Base-by-base conservation (phyloP, 2,113 vertebrate genomes). In the Rhodinocichla rosea region DNA sequence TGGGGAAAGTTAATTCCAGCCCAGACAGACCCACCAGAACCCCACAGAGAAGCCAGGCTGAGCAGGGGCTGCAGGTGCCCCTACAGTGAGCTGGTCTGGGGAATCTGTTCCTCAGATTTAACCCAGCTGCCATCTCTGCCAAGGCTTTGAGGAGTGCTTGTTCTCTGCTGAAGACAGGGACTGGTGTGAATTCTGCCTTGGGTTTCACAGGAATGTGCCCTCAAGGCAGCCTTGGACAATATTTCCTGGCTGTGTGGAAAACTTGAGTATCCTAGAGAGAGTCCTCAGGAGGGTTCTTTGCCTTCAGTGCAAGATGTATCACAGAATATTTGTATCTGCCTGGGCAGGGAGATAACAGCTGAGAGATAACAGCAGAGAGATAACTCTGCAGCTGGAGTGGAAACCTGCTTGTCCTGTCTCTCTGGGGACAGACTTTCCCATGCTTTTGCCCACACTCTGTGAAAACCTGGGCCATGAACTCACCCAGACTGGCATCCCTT, bases 371-470 rank as follows among this genome's bases (percentile, higher is more conserved):
- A 65, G 49, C 49, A 26, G 49, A 50, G 49, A 26, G 49, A 26
- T 50, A 50, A 26, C 24, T 9, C 39, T 59, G 40, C 56, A 67
- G 49, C 71, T 86, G 79, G 44, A 75, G 30, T 17, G 9, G 27
- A 60, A 93, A 88, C 52, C 76, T 89, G 76, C 69, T 94, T 30
- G 30, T 88, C 79, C 65, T 40, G 90, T 67, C 64, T 64, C 24
- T 80, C 47, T 64, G 47, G 56, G 59, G 37, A 1, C 19, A 70
- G 55, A n/a, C 23, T 53, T 37, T 49, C 15, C 44, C 3, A 11
- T 12, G 26, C 2, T 2, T 75, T 75, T 76, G 13, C 28, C 9
- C 20, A 69, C 13, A 62, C 18, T 52, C 39, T 37, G 22, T 76
- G 68, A 65, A 80, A 91, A 47, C 1, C 0, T 4, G 37, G 74